These are phyloP conservation scores for Labeo rohita DNA, from an alignment of 2,113 vertebrate species.

Conservation along the genomic window DNA sequence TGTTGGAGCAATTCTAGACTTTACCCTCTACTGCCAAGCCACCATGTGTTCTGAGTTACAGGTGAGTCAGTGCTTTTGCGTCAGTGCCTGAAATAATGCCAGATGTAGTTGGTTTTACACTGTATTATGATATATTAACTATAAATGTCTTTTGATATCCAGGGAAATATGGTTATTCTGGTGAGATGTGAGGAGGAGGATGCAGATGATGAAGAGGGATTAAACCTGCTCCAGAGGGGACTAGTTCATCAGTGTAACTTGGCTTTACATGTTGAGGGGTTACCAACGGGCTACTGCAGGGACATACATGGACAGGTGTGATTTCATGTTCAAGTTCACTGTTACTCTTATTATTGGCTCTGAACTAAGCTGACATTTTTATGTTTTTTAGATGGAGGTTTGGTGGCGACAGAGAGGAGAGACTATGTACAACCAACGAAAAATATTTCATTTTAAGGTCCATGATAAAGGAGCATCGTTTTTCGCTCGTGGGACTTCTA, in stretches of 20 bases:
- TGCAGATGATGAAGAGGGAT: constrained; percentile 68
- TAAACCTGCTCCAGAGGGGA: constrained; percentile 76
- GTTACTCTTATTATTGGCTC: background rate
- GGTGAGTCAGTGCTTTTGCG: constrained; percentile 67
- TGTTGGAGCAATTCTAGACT: constrained; percentile 79
- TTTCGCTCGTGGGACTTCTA: constrained; percentile 87
- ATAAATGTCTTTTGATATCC: constrained; percentile 30
- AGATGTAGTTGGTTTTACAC: background rate
- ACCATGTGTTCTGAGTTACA: constrained; percentile 78
- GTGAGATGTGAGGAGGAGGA: constrained; percentile 74
- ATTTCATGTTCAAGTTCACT: background rate
- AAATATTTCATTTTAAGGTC: constrained; percentile 91
- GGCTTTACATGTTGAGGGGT: constrained; percentile 83
- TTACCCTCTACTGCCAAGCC: constrained; percentile 90
- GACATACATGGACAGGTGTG: constrained; percentile 92
- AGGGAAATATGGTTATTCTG: constrained; percentile 88
- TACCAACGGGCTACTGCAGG: constrained; percentile 90
- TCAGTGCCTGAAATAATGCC: background rate
- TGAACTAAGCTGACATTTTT: background rate
- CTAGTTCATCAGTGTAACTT: constrained; percentile 87
- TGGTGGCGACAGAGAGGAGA: constrained; percentile 69
- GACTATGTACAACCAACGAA: constrained; percentile 57
- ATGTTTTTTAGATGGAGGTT: constrained; percentile 82
- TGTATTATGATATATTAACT: background rate
- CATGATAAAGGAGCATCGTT: constrained; percentile 89